phyloP scores from a whole-genome alignment of 2,888 invertebrate species.

The Drosophila fulvimacula region DNA sequence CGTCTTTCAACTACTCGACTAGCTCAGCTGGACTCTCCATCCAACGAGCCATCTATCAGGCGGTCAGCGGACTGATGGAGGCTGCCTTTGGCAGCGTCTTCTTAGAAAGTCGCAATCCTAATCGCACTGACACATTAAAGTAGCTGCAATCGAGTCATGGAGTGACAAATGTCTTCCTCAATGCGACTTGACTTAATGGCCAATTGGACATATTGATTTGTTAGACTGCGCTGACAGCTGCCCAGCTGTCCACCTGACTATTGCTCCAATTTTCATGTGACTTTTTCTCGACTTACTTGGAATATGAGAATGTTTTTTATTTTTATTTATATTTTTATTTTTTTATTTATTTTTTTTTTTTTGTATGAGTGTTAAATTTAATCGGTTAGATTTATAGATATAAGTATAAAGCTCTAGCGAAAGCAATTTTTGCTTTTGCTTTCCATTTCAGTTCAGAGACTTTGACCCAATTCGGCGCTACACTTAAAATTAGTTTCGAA shows the following conservation, averaged over 20 bases:
- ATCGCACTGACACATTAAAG: conserved; percentile 68
- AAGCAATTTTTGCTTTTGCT: conserved; percentile 77
- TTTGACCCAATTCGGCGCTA: conserved; percentile 63
- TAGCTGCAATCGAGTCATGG: conserved; percentile 44
- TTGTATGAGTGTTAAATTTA: conserved; percentile 44
- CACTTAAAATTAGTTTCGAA: conserved; percentile 24
- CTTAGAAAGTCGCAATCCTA: conserved; percentile 75
- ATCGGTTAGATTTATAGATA: conserved; percentile 2
- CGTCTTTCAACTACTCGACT: conserved; percentile 33
- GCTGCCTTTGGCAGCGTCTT: conserved; percentile 43
- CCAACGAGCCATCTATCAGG: conserved; percentile 2
- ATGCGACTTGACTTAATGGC: conserved; percentile 74
- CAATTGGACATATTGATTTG: conserved; percentile 74
- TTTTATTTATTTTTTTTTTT: too few relatives aligned
- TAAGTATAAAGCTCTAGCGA: conserved; percentile 44
- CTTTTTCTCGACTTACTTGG: conserved; percentile 60
- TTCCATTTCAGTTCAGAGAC: conserved; percentile 68
- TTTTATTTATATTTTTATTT: too few relatives aligned
- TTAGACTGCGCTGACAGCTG: conserved; percentile 58
- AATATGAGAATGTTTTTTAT: conserved; percentile 45
- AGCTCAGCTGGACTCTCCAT: conserved; percentile 24
- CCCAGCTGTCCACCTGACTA: conserved; percentile 23
- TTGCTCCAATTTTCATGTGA: conserved; percentile 71
- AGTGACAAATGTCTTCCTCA: conserved; percentile 79
- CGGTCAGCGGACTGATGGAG: conserved; percentile 20